Evolutionary conservation across 1,140 invertebrate genomes (phyloP), one percentile per base, ranked within the genome.

Genomic region (Heliconius eleuchia): DNA sequence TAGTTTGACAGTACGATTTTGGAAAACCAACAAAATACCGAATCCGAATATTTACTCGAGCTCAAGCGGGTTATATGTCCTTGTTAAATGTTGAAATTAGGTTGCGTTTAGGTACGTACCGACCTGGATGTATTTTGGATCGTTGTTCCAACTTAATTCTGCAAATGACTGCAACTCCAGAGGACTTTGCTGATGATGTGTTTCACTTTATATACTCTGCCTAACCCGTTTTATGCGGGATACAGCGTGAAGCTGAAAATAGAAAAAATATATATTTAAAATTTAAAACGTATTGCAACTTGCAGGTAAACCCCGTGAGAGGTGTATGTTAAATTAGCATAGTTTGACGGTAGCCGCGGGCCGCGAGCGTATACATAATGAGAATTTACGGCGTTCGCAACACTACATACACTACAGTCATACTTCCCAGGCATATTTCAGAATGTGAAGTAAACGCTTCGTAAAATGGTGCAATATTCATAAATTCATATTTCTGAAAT

Each of bases 281-380:
- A 66, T 66, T 27, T 27, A 66, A 27, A 66, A 66, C 27, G 23
- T 66, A 66, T 30, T 13, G 11, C 60, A 66, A 66, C 27, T 13
- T 66, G 60, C 77, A 79, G 71, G 55, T 75, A 37, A 71, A 82
- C 70, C 81, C 74, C 72, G 77, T 76, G 84, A 74, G 83, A 80
- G 80, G 82, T 81, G 82, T 84, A 81, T 80, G 82, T 86, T 86
- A 84, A 86, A 90, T 89, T 88, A 89, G 87, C 84, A 88, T 90
- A 87, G 89, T 88, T 88, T 87, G 87, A 88, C 83, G 80, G 82
- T 77, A 73, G 81, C 82, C 82, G 81, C 87, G 80, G 81, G 80
- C 83, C 79, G 71, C 71, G 78, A 72, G 57, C 37, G 66, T 76
- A 3, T 42, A 42, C 11, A 82, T 90, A 89, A 90, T 90, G 87